Evolutionary conservation across 1,140 invertebrate genomes (phyloP).

Genomic region (Lethrus apterus): DNA sequence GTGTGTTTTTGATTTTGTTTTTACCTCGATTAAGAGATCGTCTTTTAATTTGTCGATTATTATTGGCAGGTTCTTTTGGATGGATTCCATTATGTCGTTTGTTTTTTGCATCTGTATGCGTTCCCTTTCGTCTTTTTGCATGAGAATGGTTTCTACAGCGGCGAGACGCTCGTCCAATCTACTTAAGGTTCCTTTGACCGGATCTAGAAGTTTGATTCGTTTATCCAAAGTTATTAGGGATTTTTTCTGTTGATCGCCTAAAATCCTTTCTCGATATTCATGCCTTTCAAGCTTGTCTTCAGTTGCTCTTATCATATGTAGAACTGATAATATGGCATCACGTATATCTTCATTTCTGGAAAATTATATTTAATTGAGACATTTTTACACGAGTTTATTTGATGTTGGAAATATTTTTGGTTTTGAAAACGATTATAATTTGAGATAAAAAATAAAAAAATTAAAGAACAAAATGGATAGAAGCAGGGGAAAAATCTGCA

Average conservation of each 20-base stretch:
- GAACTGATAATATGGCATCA: constrained; percentile 71
- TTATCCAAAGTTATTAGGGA: constrained; percentile 63
- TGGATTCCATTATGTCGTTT: constrained; percentile 54
- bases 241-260: constrained; percentile 73
- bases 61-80: constrained; percentile 54
- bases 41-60: constrained; percentile 39
- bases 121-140: constrained; percentile 62
- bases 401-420: too few relatives aligned
- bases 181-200: constrained; percentile 55
- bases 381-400: too few relatives aligned
- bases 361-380: constrained; percentile 20
- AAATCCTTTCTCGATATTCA: constrained; percentile 68
- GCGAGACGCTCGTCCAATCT: constrained; percentile 60
- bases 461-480: too few relatives aligned
- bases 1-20: too few relatives aligned
- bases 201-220: constrained; percentile 59
- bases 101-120: constrained; percentile 61
- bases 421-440: too few relatives aligned
- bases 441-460: too few relatives aligned
- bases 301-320: constrained; percentile 68
- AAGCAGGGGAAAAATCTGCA: too few relatives aligned
- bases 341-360: constrained; percentile 72
- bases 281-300: constrained; percentile 79
- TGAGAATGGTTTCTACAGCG: constrained; percentile 59
- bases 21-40: constrained; percentile 30